These are phyloP conservation scores for Oryzias melastigma DNA, from an alignment of 2,113 vertebrate species.

Conservation along the genomic window DNA sequence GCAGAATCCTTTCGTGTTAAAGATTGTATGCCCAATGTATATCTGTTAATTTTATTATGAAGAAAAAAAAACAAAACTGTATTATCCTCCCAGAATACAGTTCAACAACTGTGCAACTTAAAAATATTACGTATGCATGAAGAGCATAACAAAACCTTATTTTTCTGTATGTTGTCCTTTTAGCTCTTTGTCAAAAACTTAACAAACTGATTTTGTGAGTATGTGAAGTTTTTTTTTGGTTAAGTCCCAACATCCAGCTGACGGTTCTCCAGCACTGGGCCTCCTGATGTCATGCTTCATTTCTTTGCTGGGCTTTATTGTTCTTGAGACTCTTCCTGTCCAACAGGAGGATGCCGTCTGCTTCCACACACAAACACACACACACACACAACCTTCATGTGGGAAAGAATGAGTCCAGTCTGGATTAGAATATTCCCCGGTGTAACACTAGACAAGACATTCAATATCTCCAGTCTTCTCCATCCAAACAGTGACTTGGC, in stretches of 20 bases:
- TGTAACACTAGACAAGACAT: conserved; percentile 67
- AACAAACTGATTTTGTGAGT: conserved; percentile 6
- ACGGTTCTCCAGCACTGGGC: conserved; percentile 50
- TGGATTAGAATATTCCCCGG: conserved; percentile 65
- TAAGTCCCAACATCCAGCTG: conserved; percentile 44
- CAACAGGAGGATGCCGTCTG: conserved; percentile 57
- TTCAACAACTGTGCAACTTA: too few species aligned
- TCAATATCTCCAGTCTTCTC: conserved; percentile 59
- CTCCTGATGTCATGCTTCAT: conserved; percentile 45
- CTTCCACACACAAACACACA: conserved; percentile 26
- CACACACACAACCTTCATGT: conserved; percentile 50
- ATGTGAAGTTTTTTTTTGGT: conserved; percentile 31
- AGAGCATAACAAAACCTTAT: conserved; percentile 1
- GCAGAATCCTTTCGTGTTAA: too few species aligned
- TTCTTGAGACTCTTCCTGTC: conserved; percentile 31
- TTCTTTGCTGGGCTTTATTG: conserved; percentile 48
- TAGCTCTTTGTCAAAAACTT: conserved; percentile 12
- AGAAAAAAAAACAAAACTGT: background rate
- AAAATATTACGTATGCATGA: background rate
- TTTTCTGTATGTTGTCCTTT: conserved; percentile 18
- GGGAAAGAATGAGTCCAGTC: conserved; percentile 62
- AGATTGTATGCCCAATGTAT: too few species aligned
- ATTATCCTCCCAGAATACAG: too few species aligned
- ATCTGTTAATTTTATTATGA: background rate
- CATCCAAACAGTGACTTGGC: conserved; percentile 66